Conservation (phyloP, 2,888 invertebrate species). For the Exephanes ischioxanthus region DNA sequence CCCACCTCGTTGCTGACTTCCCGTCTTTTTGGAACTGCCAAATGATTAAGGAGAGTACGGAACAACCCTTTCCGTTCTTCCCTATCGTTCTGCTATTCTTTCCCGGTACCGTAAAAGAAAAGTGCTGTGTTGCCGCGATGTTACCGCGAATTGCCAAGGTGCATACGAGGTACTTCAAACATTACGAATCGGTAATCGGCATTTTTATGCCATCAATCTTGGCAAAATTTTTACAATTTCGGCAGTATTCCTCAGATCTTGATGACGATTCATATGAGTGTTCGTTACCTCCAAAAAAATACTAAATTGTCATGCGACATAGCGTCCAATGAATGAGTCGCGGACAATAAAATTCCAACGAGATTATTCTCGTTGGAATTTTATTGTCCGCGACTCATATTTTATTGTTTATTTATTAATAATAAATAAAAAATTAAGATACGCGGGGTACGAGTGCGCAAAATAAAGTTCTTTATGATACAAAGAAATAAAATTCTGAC, state of each 20-base stretch:
- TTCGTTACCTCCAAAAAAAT: too few relatives aligned
- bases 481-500: neutral
- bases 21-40: conserved; percentile 9
- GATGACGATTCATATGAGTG: too few relatives aligned
- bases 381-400: too few relatives aligned
- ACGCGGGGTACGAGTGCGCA: neutral
- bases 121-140: conserved; percentile 4
- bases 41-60: conserved; percentile 29
- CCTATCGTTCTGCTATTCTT: conserved; percentile 20
- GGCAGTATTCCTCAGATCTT: too few relatives aligned
- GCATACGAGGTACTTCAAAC: neutral
- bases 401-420: too few relatives aligned
- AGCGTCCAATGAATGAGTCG: too few relatives aligned
- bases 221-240: too few relatives aligned
- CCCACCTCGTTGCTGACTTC: conserved; percentile 6
- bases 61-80: conserved; percentile 25
- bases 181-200: neutral
- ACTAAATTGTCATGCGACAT: too few relatives aligned
- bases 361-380: too few relatives aligned
- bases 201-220: too few relatives aligned
- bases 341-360: neutral
- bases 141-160: neutral
- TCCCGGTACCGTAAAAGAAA: conserved; percentile 12
- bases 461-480: neutral
- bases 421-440: neutral